Percentiles rank a stretch among this genome's conserved stretches.
These are phyloP conservation scores for Ornithoptera alexandrae DNA, from an alignment of 2,888 invertebrate genomes.

Conservation along the genomic window DNA sequence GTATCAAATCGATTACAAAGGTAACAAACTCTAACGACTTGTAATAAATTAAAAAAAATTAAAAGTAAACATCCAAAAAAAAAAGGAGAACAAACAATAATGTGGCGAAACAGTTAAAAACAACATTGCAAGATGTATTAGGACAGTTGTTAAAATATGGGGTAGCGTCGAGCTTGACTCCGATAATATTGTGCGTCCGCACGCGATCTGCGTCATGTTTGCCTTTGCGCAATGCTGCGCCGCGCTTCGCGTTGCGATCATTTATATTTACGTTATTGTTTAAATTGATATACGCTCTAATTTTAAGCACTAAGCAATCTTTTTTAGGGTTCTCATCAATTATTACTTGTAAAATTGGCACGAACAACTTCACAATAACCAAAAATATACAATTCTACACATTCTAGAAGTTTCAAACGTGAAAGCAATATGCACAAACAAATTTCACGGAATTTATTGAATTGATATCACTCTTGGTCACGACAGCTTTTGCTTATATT, in stretches of 20 bases:
- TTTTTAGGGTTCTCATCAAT: too few relatives aligned
- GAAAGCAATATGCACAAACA: too few relatives aligned
- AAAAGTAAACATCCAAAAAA: conserved; percentile 73
- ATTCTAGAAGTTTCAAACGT: too few relatives aligned
- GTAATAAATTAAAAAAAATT: conserved; percentile 65
- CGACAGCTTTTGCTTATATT: too few relatives aligned
- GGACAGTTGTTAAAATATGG: conserved; percentile 81
- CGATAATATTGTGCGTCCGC: conserved; percentile 67
- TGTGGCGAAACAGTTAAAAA: conserved; percentile 78
- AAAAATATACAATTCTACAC: too few relatives aligned
- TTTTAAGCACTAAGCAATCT: neutral
- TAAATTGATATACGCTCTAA: conserved; percentile 28
- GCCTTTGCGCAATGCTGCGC: conserved; percentile 46
- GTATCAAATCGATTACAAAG: conserved; percentile 34
- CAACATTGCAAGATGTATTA: conserved; percentile 80
- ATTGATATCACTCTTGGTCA: too few relatives aligned
- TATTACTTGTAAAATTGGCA: neutral
- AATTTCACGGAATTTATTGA: too few relatives aligned
- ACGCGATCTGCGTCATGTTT: conserved; percentile 65
- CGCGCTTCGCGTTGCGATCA: conserved; percentile 31
- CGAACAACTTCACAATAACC: too few relatives aligned
- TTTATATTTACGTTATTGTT: conserved; percentile 31
- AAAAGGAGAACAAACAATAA: conserved; percentile 70
- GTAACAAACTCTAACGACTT: conserved; percentile 42
- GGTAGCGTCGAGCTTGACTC: conserved; percentile 70